Conservation (phyloP, 2,113 vertebrate genomes). For the Prionailurus viverrinus region DNA sequence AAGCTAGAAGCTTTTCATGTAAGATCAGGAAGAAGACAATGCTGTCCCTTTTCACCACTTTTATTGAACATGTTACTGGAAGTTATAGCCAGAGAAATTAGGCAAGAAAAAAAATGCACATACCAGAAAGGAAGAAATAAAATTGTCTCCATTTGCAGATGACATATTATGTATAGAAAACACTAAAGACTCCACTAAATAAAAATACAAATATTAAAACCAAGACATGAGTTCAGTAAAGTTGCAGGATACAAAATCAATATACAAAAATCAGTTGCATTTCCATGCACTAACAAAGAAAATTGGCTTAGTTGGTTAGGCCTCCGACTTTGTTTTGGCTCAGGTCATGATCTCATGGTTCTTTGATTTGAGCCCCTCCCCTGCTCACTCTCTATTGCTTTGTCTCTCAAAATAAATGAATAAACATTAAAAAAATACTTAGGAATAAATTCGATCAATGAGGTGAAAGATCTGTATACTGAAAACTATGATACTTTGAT, state of each 20-base stretch:
- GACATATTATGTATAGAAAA: background rate
- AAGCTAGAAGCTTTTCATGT: background rate
- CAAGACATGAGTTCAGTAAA: background rate
- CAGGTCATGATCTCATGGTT: too few species aligned
- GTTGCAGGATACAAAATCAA: background rate
- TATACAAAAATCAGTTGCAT: background rate
- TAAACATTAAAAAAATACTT: background rate
- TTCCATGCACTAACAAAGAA: background rate
- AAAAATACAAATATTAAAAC: background rate
- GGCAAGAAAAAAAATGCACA: background rate
- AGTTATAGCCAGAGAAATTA: background rate
- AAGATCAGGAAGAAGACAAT: background rate
- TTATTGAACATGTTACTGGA: background rate
- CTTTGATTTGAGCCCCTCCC: too few species aligned
- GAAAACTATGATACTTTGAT: background rate
- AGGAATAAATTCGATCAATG: background rate
- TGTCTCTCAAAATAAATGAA: too few species aligned
- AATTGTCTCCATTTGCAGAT: background rate
- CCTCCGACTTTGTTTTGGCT: too few species aligned
- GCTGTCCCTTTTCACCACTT: background rate
- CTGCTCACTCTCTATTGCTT: too few species aligned
- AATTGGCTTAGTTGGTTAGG: background rate
- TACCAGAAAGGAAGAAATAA: background rate
- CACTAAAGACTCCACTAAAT: background rate
- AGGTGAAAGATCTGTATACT: background rate